A percentile compares a stretch with the other conserved stretches of the same genome.
phyloP scores from a whole-genome alignment of 2,113 vertebrate genomes.

The Litocranius walleri region DNA sequence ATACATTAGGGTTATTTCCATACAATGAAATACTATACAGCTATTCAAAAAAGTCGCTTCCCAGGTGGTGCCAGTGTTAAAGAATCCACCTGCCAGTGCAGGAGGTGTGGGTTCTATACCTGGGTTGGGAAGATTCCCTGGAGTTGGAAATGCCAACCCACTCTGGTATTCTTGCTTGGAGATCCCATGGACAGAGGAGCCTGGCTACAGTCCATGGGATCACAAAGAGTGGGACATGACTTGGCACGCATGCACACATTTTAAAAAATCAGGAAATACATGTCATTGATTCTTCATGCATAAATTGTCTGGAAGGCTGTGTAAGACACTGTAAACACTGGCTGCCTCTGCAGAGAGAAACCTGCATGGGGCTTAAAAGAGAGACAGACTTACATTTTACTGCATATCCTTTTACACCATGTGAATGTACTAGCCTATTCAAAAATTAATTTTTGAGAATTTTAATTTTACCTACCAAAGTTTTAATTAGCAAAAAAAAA shows the following conservation, averaged over 20 bases:
- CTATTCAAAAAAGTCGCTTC: not conserved
- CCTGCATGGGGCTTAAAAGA: not conserved
- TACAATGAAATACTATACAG: not conserved
- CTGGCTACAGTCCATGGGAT: not conserved
- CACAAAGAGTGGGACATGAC: not conserved
- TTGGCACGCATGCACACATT: not conserved
- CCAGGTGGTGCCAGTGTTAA: not conserved
- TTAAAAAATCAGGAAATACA: not conserved
- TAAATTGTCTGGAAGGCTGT: not conserved
- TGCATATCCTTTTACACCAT: not conserved
- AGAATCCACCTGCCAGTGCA: not conserved
- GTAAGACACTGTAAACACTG: not conserved
- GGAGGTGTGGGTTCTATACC: not conserved
- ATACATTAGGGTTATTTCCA: not conserved
- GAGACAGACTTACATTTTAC: not conserved
- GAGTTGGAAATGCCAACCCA: not conserved
- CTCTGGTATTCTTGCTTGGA: not conserved
- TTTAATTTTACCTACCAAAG: not conserved
- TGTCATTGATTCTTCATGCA: not conserved
- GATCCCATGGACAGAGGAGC: not conserved
- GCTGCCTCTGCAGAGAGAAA: not conserved
- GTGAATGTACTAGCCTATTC: not conserved
- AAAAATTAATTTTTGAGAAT: not conserved
- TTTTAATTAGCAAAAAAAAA: not conserved
- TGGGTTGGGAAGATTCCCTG: not conserved